phyloP scores from a whole-genome alignment of 2,113 vertebrate genomes.

The Sturnira hondurensis region DNA sequence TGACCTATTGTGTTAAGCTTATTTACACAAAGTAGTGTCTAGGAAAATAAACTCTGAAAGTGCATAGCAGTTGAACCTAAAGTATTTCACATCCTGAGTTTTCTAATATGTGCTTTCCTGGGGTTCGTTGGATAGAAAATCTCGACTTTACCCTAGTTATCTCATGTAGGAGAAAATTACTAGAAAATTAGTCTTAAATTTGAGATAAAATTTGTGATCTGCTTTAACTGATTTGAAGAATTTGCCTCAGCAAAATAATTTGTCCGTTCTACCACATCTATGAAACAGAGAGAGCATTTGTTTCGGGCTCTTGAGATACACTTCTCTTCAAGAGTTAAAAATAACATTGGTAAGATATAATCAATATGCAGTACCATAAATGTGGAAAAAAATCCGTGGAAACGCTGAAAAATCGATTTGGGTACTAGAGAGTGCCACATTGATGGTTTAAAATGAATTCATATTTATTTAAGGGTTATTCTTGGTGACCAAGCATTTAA shows the following conservation, averaged over 20 bases:
- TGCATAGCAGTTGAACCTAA: slow-evolving; percentile 18
- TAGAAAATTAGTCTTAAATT: slow-evolving; percentile 7
- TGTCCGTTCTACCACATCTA: neutral
- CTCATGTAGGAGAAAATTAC: neutral
- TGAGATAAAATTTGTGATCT: neutral
- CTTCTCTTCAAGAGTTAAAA: neutral
- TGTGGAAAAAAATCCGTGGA: neutral
- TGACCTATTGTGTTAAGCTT: slow-evolving; percentile 67
- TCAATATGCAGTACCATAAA: neutral
- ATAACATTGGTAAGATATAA: neutral
- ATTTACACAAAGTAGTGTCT: slow-evolving; percentile 64
- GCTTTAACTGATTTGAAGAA: neutral
- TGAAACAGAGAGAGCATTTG: neutral
- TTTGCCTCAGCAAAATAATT: neutral
- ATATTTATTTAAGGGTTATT: slow-evolving; percentile 17
- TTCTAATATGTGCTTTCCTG: neutral
- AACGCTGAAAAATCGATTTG: neutral
- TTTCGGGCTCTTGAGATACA: neutral
- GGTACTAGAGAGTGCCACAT: neutral
- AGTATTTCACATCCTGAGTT: neutral
- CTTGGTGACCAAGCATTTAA: neutral
- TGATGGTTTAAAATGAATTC: neutral
- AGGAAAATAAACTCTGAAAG: slow-evolving; percentile 58
- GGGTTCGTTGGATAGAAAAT: neutral
- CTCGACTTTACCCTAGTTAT: neutral